Base-by-base conservation (phyloP, 2,113 vertebrate genomes). In the Tyrannus savana region DNA sequence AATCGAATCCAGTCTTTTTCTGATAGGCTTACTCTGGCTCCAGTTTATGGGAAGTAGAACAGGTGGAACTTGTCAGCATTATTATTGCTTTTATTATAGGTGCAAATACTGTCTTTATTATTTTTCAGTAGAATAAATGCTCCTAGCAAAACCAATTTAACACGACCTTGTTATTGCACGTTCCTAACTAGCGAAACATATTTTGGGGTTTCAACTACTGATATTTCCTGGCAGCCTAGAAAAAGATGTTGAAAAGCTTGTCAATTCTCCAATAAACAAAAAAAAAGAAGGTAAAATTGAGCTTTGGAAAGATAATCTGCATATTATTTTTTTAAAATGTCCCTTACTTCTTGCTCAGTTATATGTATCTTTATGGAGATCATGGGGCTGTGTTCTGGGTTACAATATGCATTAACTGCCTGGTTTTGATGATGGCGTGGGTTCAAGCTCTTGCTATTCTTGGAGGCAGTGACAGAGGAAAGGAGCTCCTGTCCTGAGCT, bases 1-100 rank as follows among this genome's bases (percentile, higher is more conserved):
- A 84, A 58, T 63, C 71, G 19, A 71, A 62, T 42, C 23, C 47
- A 77, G 24, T 93, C 35, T 64, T 59, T 24, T 50, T 85, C 69
- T 82, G 42, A 28, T 71, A 68, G 47, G 46, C 39, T 91, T 74
- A 37, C 7, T 44, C 8, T 35, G 41, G 44, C 42, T 93, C 42
- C 55, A 56, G 0, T 88, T 82, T 92, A 59, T 47, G 44, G 64
- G 60, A 84, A 80, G 49, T 58, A 62, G 72, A 95, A 62, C 66
- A 81, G 42, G 64, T 86, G 60, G 64, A 89, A 82, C 69, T 81
- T 93, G 88, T 84, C 88, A 82, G 64, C 25, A 16, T 78, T 94
- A 66, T 90, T 92, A 84, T 74, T 93, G 66, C 58, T 90, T 95
- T 94, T 93, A 92, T 88, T 93, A 83, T 37, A 67, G 64, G 78